Percentiles rank a stretch among this genome's conserved stretches.
Conservation (phyloP, 2,888 invertebrate species). For the Nasonia oneida region DNA sequence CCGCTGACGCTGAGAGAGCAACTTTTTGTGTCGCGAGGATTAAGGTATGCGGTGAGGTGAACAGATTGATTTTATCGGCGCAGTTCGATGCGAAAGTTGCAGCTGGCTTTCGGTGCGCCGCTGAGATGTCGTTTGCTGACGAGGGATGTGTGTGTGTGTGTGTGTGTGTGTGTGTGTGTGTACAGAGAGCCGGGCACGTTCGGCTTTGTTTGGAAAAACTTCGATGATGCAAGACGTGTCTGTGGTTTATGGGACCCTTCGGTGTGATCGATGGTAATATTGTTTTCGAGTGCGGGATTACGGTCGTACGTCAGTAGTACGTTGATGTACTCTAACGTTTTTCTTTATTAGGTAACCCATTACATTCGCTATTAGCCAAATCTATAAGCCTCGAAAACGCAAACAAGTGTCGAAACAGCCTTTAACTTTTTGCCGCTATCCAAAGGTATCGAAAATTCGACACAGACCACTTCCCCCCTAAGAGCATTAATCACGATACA, state of each 20-base stretch:
- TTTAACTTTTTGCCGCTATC: constrained; percentile 2
- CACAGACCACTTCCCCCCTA: not conserved
- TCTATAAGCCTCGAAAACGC: not conserved
- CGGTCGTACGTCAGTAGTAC: no score
- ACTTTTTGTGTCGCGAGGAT: not conserved
- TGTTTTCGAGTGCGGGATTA: not conserved
- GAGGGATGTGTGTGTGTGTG: not conserved
- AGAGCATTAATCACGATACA: not conserved
- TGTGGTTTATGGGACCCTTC: not conserved
- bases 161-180: not conserved
- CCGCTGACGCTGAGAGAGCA: no score
- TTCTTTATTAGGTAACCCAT: no score
- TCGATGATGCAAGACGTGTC: not conserved
- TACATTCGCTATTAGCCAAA: not conserved
- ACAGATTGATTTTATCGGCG: constrained; percentile 9
- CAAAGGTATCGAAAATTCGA: not conserved
- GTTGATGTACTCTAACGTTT: no score
- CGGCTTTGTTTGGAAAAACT: not conserved
- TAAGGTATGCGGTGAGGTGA: not conserved
- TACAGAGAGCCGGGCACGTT: not conserved
- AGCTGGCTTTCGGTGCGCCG: not conserved
- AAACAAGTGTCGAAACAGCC: not conserved
- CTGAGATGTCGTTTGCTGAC: no score
- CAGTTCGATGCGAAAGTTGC: constrained; percentile 15
- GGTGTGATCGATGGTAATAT: not conserved